Conservation (phyloP, 2,888 invertebrate species). For the Amiota mariae region DNA sequence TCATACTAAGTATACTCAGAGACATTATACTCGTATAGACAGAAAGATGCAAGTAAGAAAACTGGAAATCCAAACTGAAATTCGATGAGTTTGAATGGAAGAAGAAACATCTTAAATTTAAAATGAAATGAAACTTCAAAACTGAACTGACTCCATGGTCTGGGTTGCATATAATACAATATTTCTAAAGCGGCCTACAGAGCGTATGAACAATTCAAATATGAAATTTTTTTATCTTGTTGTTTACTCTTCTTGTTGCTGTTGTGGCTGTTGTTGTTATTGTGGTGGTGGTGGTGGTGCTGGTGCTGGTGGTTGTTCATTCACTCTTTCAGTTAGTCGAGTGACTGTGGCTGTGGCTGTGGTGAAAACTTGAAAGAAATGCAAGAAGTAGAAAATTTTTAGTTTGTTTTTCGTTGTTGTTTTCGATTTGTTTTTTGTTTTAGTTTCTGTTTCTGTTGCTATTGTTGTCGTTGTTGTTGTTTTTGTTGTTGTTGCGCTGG, state of each 20-base stretch:
- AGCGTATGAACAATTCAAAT: conserved; percentile 55
- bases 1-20: conserved; percentile 17
- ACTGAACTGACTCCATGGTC: no score
- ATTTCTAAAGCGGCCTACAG: conserved; percentile 43
- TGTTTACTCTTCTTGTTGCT: not conserved
- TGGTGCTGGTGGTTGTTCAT: not conserved
- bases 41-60: conserved; percentile 10
- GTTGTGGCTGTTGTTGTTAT: no score
- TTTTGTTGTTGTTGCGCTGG: conserved; percentile 15
- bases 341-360: conserved; percentile 27
- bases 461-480: conserved; percentile 23
- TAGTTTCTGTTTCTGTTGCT: not conserved
- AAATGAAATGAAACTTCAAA: no score
- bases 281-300: no score
- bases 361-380: conserved; percentile 58
- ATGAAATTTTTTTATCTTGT: conserved; percentile 1
- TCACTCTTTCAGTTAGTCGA: conserved; percentile 30
- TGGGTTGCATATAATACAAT: no score
- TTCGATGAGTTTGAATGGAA: conserved; percentile 14
- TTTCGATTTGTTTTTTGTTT: conserved; percentile 28
- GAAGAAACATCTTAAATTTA: no score
- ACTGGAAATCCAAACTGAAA: conserved; percentile 16
- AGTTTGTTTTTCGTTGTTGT: conserved; percentile 41
- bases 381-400: conserved; percentile 50
- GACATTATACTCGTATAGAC: no score